phyloP scores from a whole-genome alignment of 2,797 vertebrate species.

The Vireo griseus region DNA sequence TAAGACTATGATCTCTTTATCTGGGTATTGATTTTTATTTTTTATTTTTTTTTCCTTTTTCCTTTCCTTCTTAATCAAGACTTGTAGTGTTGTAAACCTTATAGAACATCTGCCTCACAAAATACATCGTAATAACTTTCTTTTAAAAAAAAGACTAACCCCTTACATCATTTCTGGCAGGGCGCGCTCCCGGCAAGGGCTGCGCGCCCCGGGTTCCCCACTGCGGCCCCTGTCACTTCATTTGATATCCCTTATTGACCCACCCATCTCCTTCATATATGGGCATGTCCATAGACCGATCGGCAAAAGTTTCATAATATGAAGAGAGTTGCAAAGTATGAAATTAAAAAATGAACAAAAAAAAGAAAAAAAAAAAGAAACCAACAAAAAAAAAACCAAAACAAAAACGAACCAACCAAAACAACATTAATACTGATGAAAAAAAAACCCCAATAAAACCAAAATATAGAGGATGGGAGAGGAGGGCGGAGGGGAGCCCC shows the following conservation, averaged over 20 bases:
- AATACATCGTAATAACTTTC: constrained; percentile 84
- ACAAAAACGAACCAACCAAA: constrained; percentile 50
- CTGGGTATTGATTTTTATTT: constrained; percentile 82
- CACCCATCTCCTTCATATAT: constrained; percentile 86
- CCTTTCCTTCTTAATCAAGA: constrained; percentile 83
- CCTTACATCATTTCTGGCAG: constrained; percentile 80
- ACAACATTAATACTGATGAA: constrained; percentile 90
- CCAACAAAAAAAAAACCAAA: background rate
- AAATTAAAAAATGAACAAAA: constrained; percentile 31
- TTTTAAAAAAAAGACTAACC: constrained; percentile 80
- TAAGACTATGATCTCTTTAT: constrained; percentile 86
- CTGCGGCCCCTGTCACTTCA: constrained; percentile 78
- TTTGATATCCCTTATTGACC: constrained; percentile 82
- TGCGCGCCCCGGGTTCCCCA: constrained; percentile 80
- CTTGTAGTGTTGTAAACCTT: constrained; percentile 90
- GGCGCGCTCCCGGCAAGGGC: constrained; percentile 76
- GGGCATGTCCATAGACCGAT: constrained; percentile 85
- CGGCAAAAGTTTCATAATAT: constrained; percentile 84
- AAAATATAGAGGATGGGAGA: constrained; percentile 46
- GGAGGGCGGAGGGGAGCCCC: constrained; percentile 79
- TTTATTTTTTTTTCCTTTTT: constrained; percentile 72
- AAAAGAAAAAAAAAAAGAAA: background rate
- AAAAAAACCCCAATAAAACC: constrained; percentile 43
- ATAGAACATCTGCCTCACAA: constrained; percentile 85
- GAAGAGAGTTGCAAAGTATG: constrained; percentile 84